Evolutionary conservation across 2,113 vertebrate species (phyloP).

Genomic region (Hippoglossus stenolepis): DNA sequence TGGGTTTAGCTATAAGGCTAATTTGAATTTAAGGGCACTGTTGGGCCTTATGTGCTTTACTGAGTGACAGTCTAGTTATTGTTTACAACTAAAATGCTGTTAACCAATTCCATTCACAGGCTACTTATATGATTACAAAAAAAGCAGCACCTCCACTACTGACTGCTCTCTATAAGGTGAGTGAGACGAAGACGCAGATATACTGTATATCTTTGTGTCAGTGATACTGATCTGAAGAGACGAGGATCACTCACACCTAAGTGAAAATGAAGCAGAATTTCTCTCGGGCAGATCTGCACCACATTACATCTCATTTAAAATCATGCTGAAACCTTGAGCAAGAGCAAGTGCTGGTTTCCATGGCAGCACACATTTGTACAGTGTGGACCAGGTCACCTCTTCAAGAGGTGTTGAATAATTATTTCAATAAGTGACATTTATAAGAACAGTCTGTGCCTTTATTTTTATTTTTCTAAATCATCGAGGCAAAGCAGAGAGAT

Average conservation of each 20-base stretch:
- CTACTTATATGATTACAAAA: background rate
- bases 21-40: no score
- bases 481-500: background rate
- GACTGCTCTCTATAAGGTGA: background rate
- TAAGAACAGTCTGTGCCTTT: conserved; percentile 35
- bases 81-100: background rate
- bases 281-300: conserved; percentile 28
- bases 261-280: background rate
- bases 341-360: conserved; percentile 66
- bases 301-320: conserved; percentile 51
- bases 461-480: background rate
- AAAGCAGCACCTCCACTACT: background rate
- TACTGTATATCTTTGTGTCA: background rate
- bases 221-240: conserved; percentile 7
- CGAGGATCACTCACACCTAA: background rate
- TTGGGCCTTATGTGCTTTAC: no score
- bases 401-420: conserved; percentile 46
- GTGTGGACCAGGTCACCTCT: conserved; percentile 49
- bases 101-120: background rate
- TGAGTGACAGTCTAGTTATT: background rate
- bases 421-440: conserved; percentile 57
- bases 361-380: conserved; percentile 65
- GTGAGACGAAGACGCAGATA: no score
- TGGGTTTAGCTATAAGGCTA: no score
- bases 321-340: conserved; percentile 38